These are phyloP conservation scores for Cataglyphis rosenhaueri DNA, from an alignment of 2,888 invertebrate species.

Conservation along the genomic window DNA sequence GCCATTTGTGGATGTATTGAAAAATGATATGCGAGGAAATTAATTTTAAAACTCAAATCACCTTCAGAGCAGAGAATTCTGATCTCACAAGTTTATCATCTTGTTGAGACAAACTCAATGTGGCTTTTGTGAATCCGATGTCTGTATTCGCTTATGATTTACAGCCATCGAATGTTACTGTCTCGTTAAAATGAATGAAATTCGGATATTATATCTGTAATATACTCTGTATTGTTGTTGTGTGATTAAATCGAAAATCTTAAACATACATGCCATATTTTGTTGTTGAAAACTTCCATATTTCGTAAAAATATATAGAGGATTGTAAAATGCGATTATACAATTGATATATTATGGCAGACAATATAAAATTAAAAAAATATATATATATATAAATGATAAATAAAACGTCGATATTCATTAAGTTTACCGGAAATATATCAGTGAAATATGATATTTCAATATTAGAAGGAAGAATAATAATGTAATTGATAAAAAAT, in stretches of 20 bases:
- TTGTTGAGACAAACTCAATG: constrained; percentile 37
- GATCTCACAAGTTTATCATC: constrained; percentile 15
- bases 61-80: not conserved
- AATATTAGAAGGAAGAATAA: not conserved
- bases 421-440: not conserved
- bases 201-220: constrained; percentile 83
- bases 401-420: not conserved
- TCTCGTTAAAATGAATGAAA: constrained; percentile 73
- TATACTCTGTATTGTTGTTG: constrained; percentile 85
- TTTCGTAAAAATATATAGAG: not conserved
- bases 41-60: not conserved
- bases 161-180: constrained; percentile 79
- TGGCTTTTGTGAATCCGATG: constrained; percentile 64
- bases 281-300: constrained; percentile 35
- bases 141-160: constrained; percentile 70
- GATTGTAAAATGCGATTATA: constrained; percentile 2
- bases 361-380: not conserved
- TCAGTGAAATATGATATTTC: not conserved
- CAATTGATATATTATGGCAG: not conserved
- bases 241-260: constrained; percentile 83
- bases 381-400: not conserved
- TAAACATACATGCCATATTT: not conserved
- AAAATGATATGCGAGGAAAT: constrained; percentile 8
- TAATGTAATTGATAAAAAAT: not conserved
- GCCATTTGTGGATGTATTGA: not conserved